These are phyloP conservation scores for Plestiodon gilberti DNA, from an alignment of 2,113 vertebrate species.

Conservation along the genomic window DNA sequence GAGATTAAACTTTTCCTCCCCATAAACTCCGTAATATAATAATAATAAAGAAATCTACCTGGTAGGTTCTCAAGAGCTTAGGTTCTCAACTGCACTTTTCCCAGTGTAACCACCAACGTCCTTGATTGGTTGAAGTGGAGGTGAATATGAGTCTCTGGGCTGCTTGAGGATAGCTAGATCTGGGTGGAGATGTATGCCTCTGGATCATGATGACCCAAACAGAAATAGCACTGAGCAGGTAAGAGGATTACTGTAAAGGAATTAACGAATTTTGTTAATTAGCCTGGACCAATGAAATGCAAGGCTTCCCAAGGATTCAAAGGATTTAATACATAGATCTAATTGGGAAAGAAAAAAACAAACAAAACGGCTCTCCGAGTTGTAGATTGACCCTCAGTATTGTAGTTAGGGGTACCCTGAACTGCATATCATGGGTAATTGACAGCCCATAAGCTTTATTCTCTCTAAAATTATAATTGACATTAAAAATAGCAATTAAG, in stretches of 20 bases:
- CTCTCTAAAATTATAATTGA: not conserved
- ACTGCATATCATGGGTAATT: conserved; percentile 4
- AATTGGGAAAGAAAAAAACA: conserved; percentile 60
- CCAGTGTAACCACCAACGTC: conserved; percentile 44
- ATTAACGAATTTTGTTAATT: conserved; percentile 82
- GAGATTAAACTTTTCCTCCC: too few relatives aligned
- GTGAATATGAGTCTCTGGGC: conserved; percentile 52
- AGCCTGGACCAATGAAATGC: conserved; percentile 66
- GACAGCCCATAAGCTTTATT: rapidly evolving
- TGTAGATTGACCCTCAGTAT: conserved; percentile 29
- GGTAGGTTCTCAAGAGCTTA: conserved; percentile 36
- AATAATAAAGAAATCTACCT: conserved; percentile 56
- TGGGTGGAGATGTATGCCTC: conserved; percentile 77
- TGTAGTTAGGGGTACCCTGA: conserved; percentile 31
- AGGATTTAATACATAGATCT: conserved; percentile 63
- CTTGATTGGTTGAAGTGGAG: conserved; percentile 63
- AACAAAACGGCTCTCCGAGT: not conserved
- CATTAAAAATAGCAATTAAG: not conserved
- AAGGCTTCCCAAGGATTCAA: conserved; percentile 62
- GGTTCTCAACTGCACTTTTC: conserved; percentile 46
- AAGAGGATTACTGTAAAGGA: conserved; percentile 92
- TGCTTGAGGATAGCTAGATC: conserved; percentile 71
- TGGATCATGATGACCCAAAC: conserved; percentile 76
- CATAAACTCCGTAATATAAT: too few relatives aligned
- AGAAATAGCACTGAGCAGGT: conserved; percentile 88